These are phyloP conservation scores for Pachyseris speciosa DNA, from an alignment of 64 coral and sea anemone species.

Conservation along the genomic window DNA sequence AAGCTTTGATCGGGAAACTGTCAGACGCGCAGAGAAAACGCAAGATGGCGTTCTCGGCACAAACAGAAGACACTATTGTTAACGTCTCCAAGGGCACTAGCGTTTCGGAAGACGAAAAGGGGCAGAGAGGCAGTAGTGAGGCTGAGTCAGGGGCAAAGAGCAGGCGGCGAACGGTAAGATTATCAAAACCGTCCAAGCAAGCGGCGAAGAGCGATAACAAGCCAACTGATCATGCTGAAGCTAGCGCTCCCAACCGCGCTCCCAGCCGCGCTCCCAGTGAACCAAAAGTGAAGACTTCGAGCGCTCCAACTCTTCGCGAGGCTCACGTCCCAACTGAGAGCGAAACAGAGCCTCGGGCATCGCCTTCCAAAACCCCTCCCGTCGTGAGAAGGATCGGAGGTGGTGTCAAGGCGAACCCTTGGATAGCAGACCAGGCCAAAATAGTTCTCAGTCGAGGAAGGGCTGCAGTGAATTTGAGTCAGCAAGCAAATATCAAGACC, in stretches of 20 bases:
- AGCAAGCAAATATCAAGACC: neutral
- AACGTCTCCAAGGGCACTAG: neutral
- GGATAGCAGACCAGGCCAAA: constrained; percentile 97
- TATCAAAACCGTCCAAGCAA: neutral
- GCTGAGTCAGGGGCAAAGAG: neutral
- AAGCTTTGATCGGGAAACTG: constrained; percentile 38
- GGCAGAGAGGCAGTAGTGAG: neutral
- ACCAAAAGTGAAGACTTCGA: neutral
- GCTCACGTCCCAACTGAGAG: neutral
- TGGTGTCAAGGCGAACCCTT: constrained; percentile 90
- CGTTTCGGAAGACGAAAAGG: neutral
- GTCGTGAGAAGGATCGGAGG: constrained; percentile 40
- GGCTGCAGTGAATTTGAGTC: constrained; percentile 75
- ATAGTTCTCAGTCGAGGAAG: constrained; percentile 78
- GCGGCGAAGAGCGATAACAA: neutral
- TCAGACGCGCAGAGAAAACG: constrained; percentile 39
- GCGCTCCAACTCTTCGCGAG: neutral
- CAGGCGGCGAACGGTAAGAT: neutral
- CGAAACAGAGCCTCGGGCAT: neutral
- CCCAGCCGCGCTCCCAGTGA: too few relatives aligned
- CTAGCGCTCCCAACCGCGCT: too few relatives aligned
- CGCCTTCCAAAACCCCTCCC: constrained; percentile 63
- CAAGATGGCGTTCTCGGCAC: constrained; percentile 5
- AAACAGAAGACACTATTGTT: neutral
- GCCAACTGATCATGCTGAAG: neutral